A percentile compares a stretch with the other conserved stretches of the same genome.
Evolutionary conservation across 2,113 vertebrate species (phyloP).

Genomic region (Eptesicus fuscus): DNA sequence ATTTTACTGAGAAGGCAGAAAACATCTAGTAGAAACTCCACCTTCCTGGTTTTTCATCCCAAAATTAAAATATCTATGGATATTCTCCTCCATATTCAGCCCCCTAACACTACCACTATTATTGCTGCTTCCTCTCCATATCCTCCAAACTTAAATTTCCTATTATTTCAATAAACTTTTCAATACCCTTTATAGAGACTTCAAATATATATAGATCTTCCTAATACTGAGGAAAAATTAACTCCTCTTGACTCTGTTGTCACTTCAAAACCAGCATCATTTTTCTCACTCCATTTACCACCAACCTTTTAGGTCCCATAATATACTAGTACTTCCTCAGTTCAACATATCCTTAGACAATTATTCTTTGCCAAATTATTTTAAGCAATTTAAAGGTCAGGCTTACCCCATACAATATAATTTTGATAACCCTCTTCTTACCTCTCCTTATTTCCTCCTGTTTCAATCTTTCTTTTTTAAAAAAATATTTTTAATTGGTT

Average conservation of each 20-base stretch:
- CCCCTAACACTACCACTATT: neutral
- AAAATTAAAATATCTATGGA: neutral
- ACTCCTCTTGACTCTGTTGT: neutral
- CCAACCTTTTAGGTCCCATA: neutral
- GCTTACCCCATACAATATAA: neutral
- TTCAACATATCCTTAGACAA: neutral
- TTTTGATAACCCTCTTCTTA: neutral
- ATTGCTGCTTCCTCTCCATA: neutral
- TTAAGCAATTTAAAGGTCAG: neutral
- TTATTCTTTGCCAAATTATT: neutral
- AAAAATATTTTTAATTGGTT: too few relatives aligned
- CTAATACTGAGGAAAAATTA: neutral
- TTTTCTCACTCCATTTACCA: neutral
- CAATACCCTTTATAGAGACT: neutral
- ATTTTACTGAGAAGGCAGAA: neutral
- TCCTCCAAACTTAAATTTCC: neutral
- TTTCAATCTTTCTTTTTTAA: too few relatives aligned
- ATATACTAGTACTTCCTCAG: neutral
- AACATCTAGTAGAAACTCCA: neutral
- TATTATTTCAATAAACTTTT: neutral
- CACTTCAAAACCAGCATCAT: neutral
- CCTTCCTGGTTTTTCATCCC: neutral
- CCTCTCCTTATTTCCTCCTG: neutral
- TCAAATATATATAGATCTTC: neutral
- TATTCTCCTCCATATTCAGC: neutral